Evolutionary conservation across 2,113 vertebrate genomes (phyloP).

Genomic region (Lepus europaeus): DNA sequence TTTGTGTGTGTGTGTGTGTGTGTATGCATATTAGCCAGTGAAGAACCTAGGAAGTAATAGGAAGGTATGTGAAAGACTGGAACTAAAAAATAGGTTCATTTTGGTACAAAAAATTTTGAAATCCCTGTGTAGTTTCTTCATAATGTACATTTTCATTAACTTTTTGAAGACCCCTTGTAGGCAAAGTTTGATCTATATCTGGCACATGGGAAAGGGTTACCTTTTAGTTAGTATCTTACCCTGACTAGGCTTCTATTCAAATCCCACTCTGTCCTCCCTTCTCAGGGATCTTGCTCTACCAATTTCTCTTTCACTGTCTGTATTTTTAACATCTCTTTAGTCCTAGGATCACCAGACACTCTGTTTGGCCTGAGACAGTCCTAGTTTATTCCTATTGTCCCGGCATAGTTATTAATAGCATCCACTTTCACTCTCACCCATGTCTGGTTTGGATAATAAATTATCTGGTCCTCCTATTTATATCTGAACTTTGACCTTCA

Average conservation of each 20-base stretch:
- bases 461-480: constrained; percentile 45
- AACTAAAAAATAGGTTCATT: no score
- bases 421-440: constrained; percentile 39
- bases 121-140: no score
- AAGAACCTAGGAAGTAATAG: not conserved
- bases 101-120: no score
- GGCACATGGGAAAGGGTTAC: not conserved
- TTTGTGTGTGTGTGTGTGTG: not conserved
- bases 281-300: not conserved
- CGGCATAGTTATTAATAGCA: constrained; percentile 19
- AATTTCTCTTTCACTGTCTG: not conserved
- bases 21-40: not conserved
- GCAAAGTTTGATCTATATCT: not conserved
- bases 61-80: no score
- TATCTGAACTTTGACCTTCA: constrained; percentile 57
- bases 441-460: constrained; percentile 33
- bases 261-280: not conserved
- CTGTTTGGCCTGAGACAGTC: not conserved
- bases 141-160: no score
- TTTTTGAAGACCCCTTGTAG: no score
- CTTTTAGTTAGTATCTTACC: not conserved
- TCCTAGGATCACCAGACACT: not conserved
- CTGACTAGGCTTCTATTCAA: not conserved
- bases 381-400: not conserved
- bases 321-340: not conserved